These are phyloP conservation scores for Notodonta ziczac DNA, from an alignment of 2,888 invertebrate genomes.

Conservation along the genomic window DNA sequence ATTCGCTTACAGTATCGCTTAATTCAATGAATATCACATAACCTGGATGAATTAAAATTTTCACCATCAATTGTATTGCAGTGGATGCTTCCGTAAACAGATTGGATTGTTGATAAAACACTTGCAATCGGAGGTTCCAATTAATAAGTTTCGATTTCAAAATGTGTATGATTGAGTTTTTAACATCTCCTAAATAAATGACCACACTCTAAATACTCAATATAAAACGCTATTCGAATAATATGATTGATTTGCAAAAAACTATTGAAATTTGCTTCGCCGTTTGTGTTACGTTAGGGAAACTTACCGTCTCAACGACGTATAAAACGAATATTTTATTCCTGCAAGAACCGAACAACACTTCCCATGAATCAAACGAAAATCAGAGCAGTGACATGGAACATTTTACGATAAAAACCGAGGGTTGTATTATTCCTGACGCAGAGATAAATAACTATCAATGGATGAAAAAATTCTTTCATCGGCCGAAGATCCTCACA, in stretches of 20 bases:
- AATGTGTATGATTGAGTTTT: neutral
- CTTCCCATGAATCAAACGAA: slow-evolving; percentile 12
- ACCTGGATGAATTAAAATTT: neutral
- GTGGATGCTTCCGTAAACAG: slow-evolving; percentile 3
- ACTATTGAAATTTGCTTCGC: no score
- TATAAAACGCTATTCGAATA: no score
- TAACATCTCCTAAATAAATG: no score
- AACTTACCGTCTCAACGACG: no score
- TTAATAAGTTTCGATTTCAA: neutral
- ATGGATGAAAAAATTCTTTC: slow-evolving; percentile 6
- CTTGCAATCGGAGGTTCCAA: slow-evolving; percentile 3
- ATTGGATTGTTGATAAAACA: slow-evolving; percentile 26
- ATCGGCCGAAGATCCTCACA: neutral
- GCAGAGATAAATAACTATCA: slow-evolving; percentile 80
- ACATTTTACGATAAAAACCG: slow-evolving; percentile 59
- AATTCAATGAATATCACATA: no score
- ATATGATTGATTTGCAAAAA: no score
- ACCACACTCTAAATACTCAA: no score
- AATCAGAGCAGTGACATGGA: slow-evolving; percentile 17
- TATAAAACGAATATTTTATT: no score
- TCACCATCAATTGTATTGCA: neutral
- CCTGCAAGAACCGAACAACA: no score
- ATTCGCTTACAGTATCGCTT: no score
- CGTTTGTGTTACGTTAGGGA: no score
- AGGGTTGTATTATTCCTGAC: slow-evolving; percentile 86